Evolutionary conservation across 1,140 invertebrate genomes (phyloP), one percentile per base, ranked within the genome.

Genomic region (Leptopilina clavipes): DNA sequence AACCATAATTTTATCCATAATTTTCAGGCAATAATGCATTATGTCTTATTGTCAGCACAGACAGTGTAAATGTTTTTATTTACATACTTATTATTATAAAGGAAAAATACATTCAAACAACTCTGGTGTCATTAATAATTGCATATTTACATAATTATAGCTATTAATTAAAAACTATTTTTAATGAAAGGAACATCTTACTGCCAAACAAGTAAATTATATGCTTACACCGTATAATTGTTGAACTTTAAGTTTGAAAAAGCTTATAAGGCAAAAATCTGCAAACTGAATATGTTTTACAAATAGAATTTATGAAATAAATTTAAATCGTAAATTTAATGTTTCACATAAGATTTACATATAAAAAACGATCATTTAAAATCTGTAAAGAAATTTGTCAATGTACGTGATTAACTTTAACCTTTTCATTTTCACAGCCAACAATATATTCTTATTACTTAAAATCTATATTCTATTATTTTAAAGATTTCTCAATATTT

Each of bases 41-140:
- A 59, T 14, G 11, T 65, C 19, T 65, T 65, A 65, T 65, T 65
- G 59, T 65, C 59, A n/a, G 59, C 59, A 65, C 59, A 65, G 59
- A 37, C 22, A 65, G 59, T 31, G 12, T 31, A 65, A 37, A 12
- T n/a, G 12, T 65, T 65, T 65, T 65, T 37, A 31, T 37, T 31
- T 65, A n/a, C 25, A 65, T 31, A 31, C 14, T 65, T 31, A 65
- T n/a, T 31, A 31, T n/a, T 65, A 31, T 25, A n/a, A 31, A 59
- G 54, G 17, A 22, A 59, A 59, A 18, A 12, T 18, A 59, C 11
- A 56, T 18, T n/a, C 52, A 40, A 6, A 40, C 2, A 40, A 40
- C 37, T 48, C 18, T 17, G 7, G 11, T 54, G 59, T 8, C 3
- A 31, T 59, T 2, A 12, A 12, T n/a, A n/a, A n/a, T 37, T n/a